phyloP scores from a whole-genome alignment of 2,113 vertebrate genomes.

The Euleptes europaea region DNA sequence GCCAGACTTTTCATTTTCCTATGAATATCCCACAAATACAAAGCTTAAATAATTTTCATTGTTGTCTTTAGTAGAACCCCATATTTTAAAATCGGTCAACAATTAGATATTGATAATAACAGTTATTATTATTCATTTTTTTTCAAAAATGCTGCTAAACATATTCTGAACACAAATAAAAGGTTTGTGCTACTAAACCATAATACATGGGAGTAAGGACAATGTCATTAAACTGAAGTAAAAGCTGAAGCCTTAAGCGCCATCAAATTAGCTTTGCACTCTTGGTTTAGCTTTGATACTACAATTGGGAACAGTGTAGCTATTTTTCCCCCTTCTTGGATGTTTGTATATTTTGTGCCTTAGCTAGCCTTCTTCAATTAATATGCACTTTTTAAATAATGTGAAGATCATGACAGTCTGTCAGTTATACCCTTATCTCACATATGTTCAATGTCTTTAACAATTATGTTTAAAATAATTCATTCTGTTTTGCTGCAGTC shows the following conservation, averaged over 20 bases:
- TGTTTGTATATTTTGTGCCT: slow-evolving; percentile 42
- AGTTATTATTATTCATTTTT: slow-evolving; percentile 14
- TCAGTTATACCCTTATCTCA: background rate
- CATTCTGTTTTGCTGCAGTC: slow-evolving; percentile 23
- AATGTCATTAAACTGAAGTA: slow-evolving; percentile 31
- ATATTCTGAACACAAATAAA: slow-evolving; percentile 4
- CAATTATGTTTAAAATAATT: slow-evolving; percentile 15
- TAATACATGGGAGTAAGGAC: slow-evolving; percentile 39
- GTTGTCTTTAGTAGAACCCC: background rate
- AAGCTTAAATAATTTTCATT: background rate
- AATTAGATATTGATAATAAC: background rate
- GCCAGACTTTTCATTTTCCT: background rate
- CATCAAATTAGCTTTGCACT: slow-evolving; percentile 28
- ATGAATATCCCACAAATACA: background rate
- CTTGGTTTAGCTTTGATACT: background rate
- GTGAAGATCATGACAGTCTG: slow-evolving; percentile 9
- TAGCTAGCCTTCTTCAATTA: slow-evolving; percentile 44
- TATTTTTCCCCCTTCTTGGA: slow-evolving; percentile 5
- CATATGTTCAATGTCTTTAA: background rate
- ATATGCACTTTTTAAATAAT: background rate
- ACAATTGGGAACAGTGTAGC: background rate
- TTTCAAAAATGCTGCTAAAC: background rate
- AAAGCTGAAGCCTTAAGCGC: slow-evolving; percentile 28
- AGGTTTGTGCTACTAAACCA: slow-evolving; percentile 14
- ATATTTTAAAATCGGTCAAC: background rate